phyloP scores from a whole-genome alignment of 1,140 invertebrate genomes.

The Drosophila repletoides region DNA sequence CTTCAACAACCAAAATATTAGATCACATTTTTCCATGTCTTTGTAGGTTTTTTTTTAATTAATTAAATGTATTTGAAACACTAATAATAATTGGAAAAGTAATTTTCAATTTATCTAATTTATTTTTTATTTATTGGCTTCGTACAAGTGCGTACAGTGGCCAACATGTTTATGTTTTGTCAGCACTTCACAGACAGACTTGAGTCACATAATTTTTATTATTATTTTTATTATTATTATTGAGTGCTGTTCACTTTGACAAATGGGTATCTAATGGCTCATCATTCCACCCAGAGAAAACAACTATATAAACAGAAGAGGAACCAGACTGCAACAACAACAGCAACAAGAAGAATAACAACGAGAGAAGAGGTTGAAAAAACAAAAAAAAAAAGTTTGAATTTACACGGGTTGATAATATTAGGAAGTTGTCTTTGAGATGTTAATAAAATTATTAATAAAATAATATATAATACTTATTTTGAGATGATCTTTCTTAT shows the following conservation, averaged over 20 bases:
- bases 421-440: too few species aligned
- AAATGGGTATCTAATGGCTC: conserved; percentile 16
- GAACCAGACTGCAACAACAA: not conserved
- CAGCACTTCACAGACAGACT: not conserved
- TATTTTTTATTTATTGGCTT: not conserved
- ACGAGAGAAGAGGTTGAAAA: not conserved
- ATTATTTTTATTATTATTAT: not conserved
- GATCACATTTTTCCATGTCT: not conserved
- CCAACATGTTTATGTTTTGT: not conserved
- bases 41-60: not conserved
- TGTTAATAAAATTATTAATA: too few species aligned
- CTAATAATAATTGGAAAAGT: not conserved
- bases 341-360: not conserved
- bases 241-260: not conserved
- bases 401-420: too few species aligned
- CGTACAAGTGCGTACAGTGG: not conserved
- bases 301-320: conserved; percentile 29
- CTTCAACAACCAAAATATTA: too few species aligned
- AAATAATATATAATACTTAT: too few species aligned
- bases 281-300: conserved; percentile 17
- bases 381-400: conserved; percentile 20
- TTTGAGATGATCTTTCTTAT: too few species aligned
- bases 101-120: not conserved
- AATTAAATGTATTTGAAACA: not conserved
- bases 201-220: not conserved